A percentile compares a stretch with the other conserved stretches of the same genome.
Evolutionary conservation across 1,140 invertebrate genomes (phyloP).

Genomic region (Holcopasites calliopsidis): DNA sequence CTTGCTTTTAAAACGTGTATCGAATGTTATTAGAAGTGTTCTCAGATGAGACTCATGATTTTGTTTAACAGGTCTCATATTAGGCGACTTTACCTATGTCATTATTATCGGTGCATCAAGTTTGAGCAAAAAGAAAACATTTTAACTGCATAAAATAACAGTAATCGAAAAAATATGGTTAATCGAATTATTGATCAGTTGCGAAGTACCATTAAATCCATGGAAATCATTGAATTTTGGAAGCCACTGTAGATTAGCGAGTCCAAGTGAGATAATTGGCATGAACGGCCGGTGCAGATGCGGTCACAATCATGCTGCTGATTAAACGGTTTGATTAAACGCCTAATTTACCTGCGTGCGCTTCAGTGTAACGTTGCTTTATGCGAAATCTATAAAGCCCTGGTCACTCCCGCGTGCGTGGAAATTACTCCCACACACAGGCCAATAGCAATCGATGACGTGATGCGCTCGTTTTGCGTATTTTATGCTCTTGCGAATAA

Average conservation of each 20-base stretch:
- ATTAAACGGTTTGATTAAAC: slow-evolving; percentile 77
- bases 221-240: neutral
- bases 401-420: neutral
- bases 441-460: neutral
- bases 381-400: slow-evolving; percentile 62
- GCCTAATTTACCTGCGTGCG: slow-evolving; percentile 69
- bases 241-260: neutral
- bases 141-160: too few relatives aligned
- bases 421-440: slow-evolving; percentile 13
- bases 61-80: too few relatives aligned
- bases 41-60: too few relatives aligned
- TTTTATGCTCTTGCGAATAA: slow-evolving; percentile 30
- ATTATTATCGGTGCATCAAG: too few relatives aligned
- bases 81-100: too few relatives aligned
- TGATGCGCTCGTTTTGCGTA: slow-evolving; percentile 15
- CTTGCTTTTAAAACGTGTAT: too few relatives aligned
- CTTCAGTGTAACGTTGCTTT: slow-evolving; percentile 63
- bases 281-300: slow-evolving; percentile 70
- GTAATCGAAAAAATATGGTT: neutral
- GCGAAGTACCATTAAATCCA: neutral
- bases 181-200: neutral
- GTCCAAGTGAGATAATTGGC: slow-evolving; percentile 67
- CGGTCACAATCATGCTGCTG: slow-evolving; percentile 74
- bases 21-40: too few relatives aligned
- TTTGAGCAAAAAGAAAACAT: too few relatives aligned